phyloP scores from a whole-genome alignment of 2,113 vertebrate species.

The Arothron firmamentum region DNA sequence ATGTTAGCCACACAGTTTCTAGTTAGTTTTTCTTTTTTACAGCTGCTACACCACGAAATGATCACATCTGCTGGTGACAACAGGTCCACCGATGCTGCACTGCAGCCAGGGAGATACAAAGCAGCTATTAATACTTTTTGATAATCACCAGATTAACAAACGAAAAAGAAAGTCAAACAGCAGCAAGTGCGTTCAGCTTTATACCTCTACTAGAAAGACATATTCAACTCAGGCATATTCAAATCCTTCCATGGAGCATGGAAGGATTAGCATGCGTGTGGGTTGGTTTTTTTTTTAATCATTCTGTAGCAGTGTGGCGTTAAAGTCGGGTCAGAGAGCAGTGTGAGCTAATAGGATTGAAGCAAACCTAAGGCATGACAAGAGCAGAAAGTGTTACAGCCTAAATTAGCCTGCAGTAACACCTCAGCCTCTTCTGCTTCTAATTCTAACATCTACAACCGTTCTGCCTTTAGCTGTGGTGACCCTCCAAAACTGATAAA shows the following conservation, averaged over 20 bases:
- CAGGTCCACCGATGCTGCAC: neutral
- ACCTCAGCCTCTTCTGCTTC: conserved; percentile 1
- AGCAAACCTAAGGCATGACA: conserved; percentile 20
- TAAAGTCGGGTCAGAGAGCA: conserved; percentile 36
- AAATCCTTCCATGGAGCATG: neutral
- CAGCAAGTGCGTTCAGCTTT: too few species aligned
- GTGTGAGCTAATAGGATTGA: conserved; percentile 49
- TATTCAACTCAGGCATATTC: neutral
- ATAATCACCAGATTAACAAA: too few species aligned
- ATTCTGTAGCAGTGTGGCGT: conserved; percentile 1
- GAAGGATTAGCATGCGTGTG: neutral
- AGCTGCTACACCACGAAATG: conserved; percentile 6
- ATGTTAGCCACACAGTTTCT: conserved; percentile 28
- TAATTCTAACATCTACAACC: neutral
- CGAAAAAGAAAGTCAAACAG: too few species aligned
- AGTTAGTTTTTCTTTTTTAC: neutral
- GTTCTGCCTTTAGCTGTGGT: neutral
- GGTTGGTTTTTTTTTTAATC: neutral
- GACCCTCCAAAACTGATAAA: neutral
- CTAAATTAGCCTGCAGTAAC: conserved; percentile 11
- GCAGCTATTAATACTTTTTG: too few species aligned
- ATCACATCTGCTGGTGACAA: conserved; percentile 19
- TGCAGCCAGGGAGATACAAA: neutral
- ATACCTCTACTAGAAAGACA: neutral
- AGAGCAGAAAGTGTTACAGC: conserved; percentile 24